These are phyloP conservation scores for Macropis europaea DNA, from an alignment of 2,888 invertebrate genomes.

Conservation along the genomic window DNA sequence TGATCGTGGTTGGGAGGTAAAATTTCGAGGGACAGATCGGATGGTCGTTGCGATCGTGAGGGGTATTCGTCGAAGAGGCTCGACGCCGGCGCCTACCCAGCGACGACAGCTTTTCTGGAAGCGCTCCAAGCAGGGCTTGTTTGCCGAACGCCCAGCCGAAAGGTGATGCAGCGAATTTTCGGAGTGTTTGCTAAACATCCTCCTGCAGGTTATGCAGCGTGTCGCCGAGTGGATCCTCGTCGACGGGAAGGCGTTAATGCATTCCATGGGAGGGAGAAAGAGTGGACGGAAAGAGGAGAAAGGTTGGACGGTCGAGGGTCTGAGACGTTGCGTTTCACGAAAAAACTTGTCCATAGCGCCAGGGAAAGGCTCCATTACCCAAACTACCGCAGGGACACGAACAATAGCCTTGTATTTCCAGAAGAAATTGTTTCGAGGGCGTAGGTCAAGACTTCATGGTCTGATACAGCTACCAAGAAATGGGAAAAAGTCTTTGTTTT, in stretches of 20 bases:
- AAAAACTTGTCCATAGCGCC: background rate
- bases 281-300: conserved; percentile 10
- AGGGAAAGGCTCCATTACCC: too few relatives aligned
- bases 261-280: conserved; percentile 29
- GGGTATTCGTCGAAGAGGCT: conserved; percentile 26
- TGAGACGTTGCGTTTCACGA: background rate
- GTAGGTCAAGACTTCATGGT: too few relatives aligned
- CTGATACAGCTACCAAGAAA: too few relatives aligned
- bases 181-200: conserved; percentile 74
- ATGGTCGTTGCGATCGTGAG: background rate
- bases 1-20: too few relatives aligned
- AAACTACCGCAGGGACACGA: too few relatives aligned
- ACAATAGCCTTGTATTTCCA: too few relatives aligned
- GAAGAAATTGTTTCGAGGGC: too few relatives aligned
- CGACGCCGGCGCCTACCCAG: conserved; percentile 47
- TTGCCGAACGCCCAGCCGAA: conserved; percentile 64
- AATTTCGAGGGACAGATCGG: too few relatives aligned
- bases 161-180: conserved; percentile 74
- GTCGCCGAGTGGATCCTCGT: conserved; percentile 51
- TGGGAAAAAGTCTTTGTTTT: too few relatives aligned
- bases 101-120: conserved; percentile 64
- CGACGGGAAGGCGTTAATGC: conserved; percentile 53
- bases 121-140: conserved; percentile 64
- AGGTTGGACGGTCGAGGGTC: background rate
- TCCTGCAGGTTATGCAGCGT: conserved; percentile 46